A percentile compares a stretch with the other conserved stretches of the same genome.
phyloP scores from a whole-genome alignment of 2,888 invertebrate genomes.

The Stenolophus ochropezus region DNA sequence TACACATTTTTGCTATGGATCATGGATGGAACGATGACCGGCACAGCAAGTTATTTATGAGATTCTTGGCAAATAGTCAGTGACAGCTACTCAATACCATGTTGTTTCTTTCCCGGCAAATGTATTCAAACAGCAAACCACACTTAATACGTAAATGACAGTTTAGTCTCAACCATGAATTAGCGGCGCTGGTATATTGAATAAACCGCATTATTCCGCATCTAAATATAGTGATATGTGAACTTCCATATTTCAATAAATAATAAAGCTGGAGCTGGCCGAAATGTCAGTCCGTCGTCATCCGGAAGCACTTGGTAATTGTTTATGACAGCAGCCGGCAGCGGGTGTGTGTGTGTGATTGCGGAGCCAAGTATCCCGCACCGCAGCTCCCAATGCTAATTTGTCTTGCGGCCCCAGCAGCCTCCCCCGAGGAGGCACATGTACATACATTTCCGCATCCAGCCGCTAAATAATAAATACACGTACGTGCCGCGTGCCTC shows the following conservation, averaged over 20 bases:
- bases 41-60: neutral
- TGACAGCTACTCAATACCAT: neutral
- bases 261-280: neutral
- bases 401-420: conserved; percentile 45
- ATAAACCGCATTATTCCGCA: neutral
- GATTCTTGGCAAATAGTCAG: neutral
- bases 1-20: neutral
- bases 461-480: conserved; percentile 3
- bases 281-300: neutral
- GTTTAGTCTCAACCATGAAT: neutral
- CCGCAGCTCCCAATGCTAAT: conserved; percentile 47
- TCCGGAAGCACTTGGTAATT: neutral
- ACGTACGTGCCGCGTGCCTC: neutral
- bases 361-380: neutral
- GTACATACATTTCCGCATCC: too few species aligned
- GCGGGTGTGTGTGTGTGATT: neutral
- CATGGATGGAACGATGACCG: too few species aligned
- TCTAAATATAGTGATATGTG: neutral
- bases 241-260: conserved; percentile 3
- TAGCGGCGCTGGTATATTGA: neutral
- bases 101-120: neutral
- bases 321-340: conserved; percentile 5
- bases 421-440: too few species aligned
- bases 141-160: neutral
- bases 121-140: neutral